Base-by-base conservation (phyloP, 2,888 invertebrate species). In the Chrysopilus asiliformis region DNA sequence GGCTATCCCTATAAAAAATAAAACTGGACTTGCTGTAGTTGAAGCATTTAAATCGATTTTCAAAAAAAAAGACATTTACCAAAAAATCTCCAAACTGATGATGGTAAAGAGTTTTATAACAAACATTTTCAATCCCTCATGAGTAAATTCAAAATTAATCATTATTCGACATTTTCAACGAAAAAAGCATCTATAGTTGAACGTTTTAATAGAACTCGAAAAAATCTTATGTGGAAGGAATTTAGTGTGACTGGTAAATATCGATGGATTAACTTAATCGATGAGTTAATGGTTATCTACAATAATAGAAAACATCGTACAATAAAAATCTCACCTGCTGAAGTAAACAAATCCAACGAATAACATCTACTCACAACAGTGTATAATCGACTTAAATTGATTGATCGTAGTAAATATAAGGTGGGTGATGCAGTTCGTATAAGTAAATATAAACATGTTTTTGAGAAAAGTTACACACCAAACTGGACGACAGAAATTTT, bases 401-500 rank as follows among this genome's bases (percentile, higher is more conserved):
- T 16, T 16, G n/a, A n/a, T n/a, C n/a, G n/a, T n/a, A n/a, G n/a
- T 5, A 50, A 47, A 40, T 49, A 43, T 43, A 43, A 39, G 28
- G 18, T 46, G 27, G 48, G 47, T 19, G 49, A 49, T 36, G 34
- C 28, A 24, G 52, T 51, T 10, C 41, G 51, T 15, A 45, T 49
- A 26, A 50, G 49, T 24, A 49, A 42, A 44, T 45, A 39, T 32
- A 28, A 28, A 28, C 28, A 28, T 28, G 28, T 28, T 3, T 51
- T 53, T 41, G 42, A 41, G 7, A 51, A 51, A 36, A 50, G 49
- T 7, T 52, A 47, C 38, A 50, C 50, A 10, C 49, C 51, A 2
- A 50, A 51, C 38, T 55, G 53, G 52, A 48, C 51, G n/a, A 47
- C 47, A 10, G 53, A 55, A 44, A 43, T 53, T 31, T 53, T 55